These are phyloP conservation scores for Fratercula arctica DNA, from an alignment of 2,797 vertebrate species.

Conservation along the genomic window DNA sequence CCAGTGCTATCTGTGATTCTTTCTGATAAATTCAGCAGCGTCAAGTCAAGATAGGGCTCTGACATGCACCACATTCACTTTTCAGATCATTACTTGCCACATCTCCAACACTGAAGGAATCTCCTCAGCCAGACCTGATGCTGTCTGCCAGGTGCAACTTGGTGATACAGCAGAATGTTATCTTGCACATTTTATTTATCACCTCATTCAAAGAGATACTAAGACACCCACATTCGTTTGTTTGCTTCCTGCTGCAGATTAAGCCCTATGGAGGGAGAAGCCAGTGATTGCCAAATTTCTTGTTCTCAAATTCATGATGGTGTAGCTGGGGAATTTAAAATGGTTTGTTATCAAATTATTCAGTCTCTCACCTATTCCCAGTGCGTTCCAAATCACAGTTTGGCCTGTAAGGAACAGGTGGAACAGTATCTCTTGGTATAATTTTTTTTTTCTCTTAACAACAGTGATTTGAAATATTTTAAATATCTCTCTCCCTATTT, in stretches of 20 bases:
- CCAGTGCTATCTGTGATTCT: not conserved
- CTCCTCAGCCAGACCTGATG: not conserved
- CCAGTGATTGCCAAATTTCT: not conserved
- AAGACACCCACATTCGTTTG: not conserved
- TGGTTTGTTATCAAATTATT: not conserved
- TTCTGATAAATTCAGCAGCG: constrained; percentile 9
- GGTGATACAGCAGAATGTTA: not conserved
- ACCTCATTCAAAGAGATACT: not conserved
- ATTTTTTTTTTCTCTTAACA: not conserved
- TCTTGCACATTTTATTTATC: constrained; percentile 20
- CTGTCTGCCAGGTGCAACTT: constrained; percentile 14
- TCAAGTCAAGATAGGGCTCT: not conserved
- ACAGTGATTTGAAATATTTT: not conserved
- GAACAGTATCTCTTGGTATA: not conserved
- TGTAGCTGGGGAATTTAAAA: not conserved
- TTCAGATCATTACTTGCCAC: not conserved
- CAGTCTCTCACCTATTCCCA: not conserved
- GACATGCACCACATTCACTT: not conserved
- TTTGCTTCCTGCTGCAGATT: constrained; percentile 20
- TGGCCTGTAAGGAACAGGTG: not conserved
- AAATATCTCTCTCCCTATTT: not conserved
- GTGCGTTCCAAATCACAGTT: not conserved
- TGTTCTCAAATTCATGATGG: not conserved
- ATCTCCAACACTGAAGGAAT: not conserved
- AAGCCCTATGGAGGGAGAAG: not conserved